Evolutionary conservation across 2,888 invertebrate species (phyloP), one percentile per base, ranked within the genome.

Genomic region (Hydrotaea diabolus): DNA sequence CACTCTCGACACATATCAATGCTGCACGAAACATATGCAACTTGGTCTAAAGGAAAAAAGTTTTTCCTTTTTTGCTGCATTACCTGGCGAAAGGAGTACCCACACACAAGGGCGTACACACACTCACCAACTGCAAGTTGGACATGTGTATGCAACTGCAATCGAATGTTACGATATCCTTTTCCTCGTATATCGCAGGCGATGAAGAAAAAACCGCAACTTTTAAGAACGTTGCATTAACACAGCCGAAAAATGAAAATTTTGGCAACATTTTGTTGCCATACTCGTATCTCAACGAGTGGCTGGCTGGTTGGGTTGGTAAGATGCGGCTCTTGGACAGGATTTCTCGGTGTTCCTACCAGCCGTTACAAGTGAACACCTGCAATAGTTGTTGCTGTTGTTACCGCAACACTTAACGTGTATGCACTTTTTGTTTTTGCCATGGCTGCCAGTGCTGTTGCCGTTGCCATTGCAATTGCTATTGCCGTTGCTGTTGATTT

Each of bases 401-500:
- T 77, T 81, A 76, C 81, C 81, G 81, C 84, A 84, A 79, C 66
- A 84, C 66, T 84, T 76, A 53, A 75, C 69, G 74, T 73, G 74
- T 73, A 55, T 31, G 66, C 53, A 62, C 69, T 64, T 49, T 49
- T n/a, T n/a, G n/a, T n/a, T n/a, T 49, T 49, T 49, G 23, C 53
- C 55, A 71, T 46, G 59, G 62, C 46, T 66, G 19, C 46, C 76
- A 53, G 39, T 66, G 69, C 55, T 69, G 64, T 80, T 69, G 66
- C 23, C 4, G 26, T 15, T 75, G 78, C 43, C 17, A n/a, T 39
- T 71, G 23, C 8, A 57, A 19, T 59, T 49, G n/a, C 31, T 77
- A 69, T 73, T 83, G 62, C 49, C 55, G 23, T 43, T 66, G 43
- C 19, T 19, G 46, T 23, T 21, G 69, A 69, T 76, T 62, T 79